Evolutionary conservation across 1,140 invertebrate species (phyloP), one percentile per base, ranked within the genome.

Genomic region (Aporrectodea caliginosa): DNA sequence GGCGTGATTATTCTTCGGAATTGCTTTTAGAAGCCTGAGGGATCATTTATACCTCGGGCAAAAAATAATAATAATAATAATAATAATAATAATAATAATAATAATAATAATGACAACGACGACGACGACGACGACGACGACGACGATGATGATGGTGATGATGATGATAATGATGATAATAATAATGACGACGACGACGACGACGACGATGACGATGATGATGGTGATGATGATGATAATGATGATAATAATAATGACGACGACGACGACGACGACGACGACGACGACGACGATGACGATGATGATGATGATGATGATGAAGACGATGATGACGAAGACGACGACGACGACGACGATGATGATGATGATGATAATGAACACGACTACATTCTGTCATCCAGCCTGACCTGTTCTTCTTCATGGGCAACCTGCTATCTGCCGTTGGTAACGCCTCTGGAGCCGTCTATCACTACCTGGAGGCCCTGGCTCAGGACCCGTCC

Each of bases 361-460:
- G 43, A 58, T 58, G 43, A 58, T 58, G 43, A 58, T 58, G 43
- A 58, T 58, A 22, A 58, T 58, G 43, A 58, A 12, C 6, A 58
- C 22, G 43, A 58, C 22, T n/a, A n/a, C n/a, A n/a, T n/a, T n/a
- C n/a, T n/a, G n/a, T n/a, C 83, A 86, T 89, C 79, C 88, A 93
- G 92, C 92, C 92, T 31, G 88, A 90, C 69, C 92, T 92, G 77
- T 92, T 93, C 86, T 93, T 92, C 84, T 86, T 93, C 0, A 87
- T 92, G 75, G 92, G 91, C 0, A 90, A 92, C 81, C 83, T 93
- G 73, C 90, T 92, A 76, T 91, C 92, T 86, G 84, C 90, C 2
- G 91, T 91, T 82, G 90, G 91, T 75, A 92, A 93, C 84, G 88
- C 91, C 69, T 90, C 91, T 32, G 91, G 92, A 16, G 92, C 92